Base-by-base conservation (phyloP, 2,797 vertebrate genomes). In the Myoxocephalus aenaeus region DNA sequence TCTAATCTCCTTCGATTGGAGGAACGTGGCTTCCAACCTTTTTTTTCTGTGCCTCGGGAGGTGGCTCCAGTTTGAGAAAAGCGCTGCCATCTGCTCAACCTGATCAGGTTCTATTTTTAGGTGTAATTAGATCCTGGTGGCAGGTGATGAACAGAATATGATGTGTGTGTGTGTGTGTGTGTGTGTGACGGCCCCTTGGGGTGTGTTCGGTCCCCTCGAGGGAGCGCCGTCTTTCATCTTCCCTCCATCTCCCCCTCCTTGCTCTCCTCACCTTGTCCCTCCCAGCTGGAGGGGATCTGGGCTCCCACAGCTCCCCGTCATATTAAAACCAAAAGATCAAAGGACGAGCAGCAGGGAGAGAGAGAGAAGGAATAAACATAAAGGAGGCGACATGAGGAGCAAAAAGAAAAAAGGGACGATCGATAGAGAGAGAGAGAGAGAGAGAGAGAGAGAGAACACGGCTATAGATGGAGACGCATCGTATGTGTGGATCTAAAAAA, bases 171-270 rank as follows among this genome's bases (percentile, higher is more conserved):
- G 18, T 50, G 48, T n/a, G 48, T 51, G 48, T 27, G 70, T 68
- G 57, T 63, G 64, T 25, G 32, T 32, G 32, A 32, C 32, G 34
- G 34, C 34, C 6, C 34, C 34, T 7, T 34, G 34, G 7, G 82
- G 79, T 70, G 56, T 57, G 73, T 46, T 32, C 5, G 32, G 40
- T 50, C 32, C 63, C 83, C 79, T 29, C 42, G 1, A 54, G 74
- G 81, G 13, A 14, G 40, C 67, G 73, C 15, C 3, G 73, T 27
- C 87, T 91, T 91, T 92, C 88, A 92, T 92, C 89, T 89, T 72
- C 64, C 42, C 66, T 78, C 65, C 73, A 53, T 84, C 74, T 75
- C 76, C 50, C 65, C 61, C 0, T 25, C 61, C 69, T 67, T 18
- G 64, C 79, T 71, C 73, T 62, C 75, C 48, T 78, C 68, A 15